phyloP scores from a whole-genome alignment of 2,113 vertebrate species.

The Chiloscyllium plagiosum region DNA sequence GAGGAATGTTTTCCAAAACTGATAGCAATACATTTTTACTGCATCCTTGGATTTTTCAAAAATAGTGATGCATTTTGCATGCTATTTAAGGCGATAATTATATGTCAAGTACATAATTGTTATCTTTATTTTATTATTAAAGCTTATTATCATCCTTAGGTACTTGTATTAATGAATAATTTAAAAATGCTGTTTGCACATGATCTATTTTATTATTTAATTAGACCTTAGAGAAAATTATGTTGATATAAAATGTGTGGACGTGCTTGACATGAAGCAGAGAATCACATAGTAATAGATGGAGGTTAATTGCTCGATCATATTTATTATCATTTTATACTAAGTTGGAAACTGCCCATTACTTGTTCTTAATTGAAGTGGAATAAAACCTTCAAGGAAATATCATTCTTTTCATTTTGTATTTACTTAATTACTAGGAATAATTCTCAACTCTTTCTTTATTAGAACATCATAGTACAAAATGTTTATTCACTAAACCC shows the following conservation, averaged over 20 bases:
- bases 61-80: neutral
- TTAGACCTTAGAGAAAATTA: slow-evolving; percentile 14
- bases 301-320: slow-evolving; percentile 30
- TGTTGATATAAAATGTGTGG: slow-evolving; percentile 13
- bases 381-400: neutral
- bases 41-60: slow-evolving; percentile 6
- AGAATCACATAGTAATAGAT: slow-evolving; percentile 19
- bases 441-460: slow-evolving; percentile 7
- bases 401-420: neutral
- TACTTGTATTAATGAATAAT: slow-evolving; percentile 22
- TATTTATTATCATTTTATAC: slow-evolving; percentile 2
- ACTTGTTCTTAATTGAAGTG: neutral
- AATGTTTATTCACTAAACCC: neutral
- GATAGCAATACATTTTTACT: neutral
- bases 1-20: neutral
- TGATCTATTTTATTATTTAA: slow-evolving; percentile 16
- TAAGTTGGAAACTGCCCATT: slow-evolving; percentile 9
- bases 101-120: slow-evolving; percentile 26
- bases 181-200: slow-evolving; percentile 27
- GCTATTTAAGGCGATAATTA: neutral
- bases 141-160: slow-evolving; percentile 4
- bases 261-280: neutral
- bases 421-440: neutral
- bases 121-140: slow-evolving; percentile 21
- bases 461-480: neutral